Evolutionary conservation across 2,888 invertebrate species (phyloP).

Genomic region (Dinocampus coccinellae): DNA sequence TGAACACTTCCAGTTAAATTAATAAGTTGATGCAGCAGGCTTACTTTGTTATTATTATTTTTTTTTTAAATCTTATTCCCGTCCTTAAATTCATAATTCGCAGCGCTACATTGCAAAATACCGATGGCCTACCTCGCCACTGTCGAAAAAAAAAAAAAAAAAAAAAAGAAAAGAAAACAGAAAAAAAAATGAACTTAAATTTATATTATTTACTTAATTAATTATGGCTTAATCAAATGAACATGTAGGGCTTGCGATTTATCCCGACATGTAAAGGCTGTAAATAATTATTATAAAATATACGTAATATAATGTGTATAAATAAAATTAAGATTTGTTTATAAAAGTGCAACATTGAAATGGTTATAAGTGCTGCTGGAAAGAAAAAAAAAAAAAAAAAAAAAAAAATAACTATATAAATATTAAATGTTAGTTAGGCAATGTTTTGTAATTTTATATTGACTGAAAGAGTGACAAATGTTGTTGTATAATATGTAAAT

Average conservation of each 20-base stretch:
- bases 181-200: too few species aligned
- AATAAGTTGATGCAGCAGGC: not conserved
- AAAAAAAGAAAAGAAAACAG: too few species aligned
- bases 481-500: conserved; percentile 69
- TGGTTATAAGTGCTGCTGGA: not conserved
- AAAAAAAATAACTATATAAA: conserved; percentile 40
- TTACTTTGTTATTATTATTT: too few species aligned
- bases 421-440: conserved; percentile 61
- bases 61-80: conserved; percentile 8
- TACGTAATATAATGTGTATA: conserved; percentile 43
- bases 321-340: conserved; percentile 45
- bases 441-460: conserved; percentile 70
- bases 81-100: conserved; percentile 16
- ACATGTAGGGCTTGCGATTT: conserved; percentile 38
- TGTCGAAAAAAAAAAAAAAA: conserved; percentile 51
- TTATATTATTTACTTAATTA: conserved; percentile 53
- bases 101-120: conserved; percentile 48
- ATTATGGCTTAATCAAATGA: conserved; percentile 53
- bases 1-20: not conserved
- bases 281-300: conserved; percentile 46
- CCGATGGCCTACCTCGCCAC: conserved; percentile 63
- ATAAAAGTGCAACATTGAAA: conserved; percentile 19
- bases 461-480: conserved; percentile 56
- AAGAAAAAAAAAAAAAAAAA: conserved; percentile 25
- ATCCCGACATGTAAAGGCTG: conserved; percentile 43